A percentile compares a stretch with the other conserved stretches of the same genome.
phyloP scores from a whole-genome alignment of 1,140 invertebrate genomes.

The Stenopsyche tienmushanensis region DNA sequence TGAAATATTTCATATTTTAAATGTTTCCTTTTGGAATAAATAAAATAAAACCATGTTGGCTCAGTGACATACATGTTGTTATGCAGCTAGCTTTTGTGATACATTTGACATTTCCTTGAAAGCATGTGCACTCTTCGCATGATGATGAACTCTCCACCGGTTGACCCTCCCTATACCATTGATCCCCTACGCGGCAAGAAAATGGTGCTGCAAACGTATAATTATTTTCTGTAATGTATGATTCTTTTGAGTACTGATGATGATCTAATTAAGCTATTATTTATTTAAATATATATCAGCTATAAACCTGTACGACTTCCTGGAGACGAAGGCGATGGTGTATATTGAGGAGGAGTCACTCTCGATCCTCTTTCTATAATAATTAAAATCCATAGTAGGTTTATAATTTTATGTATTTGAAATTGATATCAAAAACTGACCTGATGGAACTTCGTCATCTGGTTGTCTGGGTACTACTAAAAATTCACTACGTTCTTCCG shows the following conservation, averaged over 20 bases:
- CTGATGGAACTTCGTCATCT: conserved; percentile 43
- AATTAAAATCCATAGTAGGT: conserved; percentile 1
- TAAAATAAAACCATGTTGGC: conserved; percentile 8
- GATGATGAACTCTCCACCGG: conserved; percentile 17
- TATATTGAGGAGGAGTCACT: conserved; percentile 6
- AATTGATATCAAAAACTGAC: conserved; percentile 9
- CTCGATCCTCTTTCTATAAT: conserved; percentile 3
- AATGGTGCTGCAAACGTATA: conserved; percentile 44
- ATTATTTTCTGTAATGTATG: too few relatives aligned
- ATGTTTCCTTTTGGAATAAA: conserved; percentile 31
- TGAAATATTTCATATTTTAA: conserved; percentile 13
- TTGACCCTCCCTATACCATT: conserved; percentile 62
- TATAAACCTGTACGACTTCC: not conserved
- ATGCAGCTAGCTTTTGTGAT: conserved; percentile 45
- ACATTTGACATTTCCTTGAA: conserved; percentile 59
- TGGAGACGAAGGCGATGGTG: not conserved
- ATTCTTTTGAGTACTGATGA: too few relatives aligned
- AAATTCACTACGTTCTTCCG: conserved; percentile 42
- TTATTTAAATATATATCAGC: not conserved
- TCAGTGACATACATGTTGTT: conserved; percentile 19
- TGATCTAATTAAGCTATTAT: not conserved
- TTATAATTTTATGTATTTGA: conserved; percentile 6
- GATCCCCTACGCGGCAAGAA: conserved; percentile 55
- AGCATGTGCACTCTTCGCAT: conserved; percentile 64
- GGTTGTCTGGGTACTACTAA: conserved; percentile 44